These are phyloP conservation scores for Procambarus virginalis DNA, from an alignment of 1,140 invertebrate species.

Conservation along the genomic window DNA sequence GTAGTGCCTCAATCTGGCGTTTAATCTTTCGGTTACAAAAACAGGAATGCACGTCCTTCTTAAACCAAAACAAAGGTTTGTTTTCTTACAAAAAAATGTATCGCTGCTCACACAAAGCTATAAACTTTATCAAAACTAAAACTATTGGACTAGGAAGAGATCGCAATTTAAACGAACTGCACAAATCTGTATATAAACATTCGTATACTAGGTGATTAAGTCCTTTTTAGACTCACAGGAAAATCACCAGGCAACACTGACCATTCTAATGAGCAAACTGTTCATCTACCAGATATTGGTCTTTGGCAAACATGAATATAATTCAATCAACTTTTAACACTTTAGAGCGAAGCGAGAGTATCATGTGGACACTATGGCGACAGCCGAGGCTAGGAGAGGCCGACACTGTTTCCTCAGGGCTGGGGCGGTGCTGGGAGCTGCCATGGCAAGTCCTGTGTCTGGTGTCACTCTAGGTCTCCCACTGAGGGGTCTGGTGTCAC, in stretches of 20 bases:
- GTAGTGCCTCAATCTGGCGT: neutral
- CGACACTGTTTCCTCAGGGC: neutral
- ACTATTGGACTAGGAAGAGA: constrained; percentile 25
- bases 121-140: constrained; percentile 36
- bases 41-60: constrained; percentile 41
- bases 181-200: neutral
- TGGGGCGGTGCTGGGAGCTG: neutral
- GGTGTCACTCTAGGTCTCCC: neutral
- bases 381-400: neutral
- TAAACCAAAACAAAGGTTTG: neutral
- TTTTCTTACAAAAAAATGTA: constrained; percentile 5
- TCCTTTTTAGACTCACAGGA: neutral
- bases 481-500: neutral
- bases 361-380: neutral
- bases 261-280: neutral
- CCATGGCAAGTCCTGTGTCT: neutral
- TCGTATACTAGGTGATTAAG: neutral
- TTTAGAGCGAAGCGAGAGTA: neutral
- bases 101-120: constrained; percentile 28
- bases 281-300: neutral
- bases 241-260: neutral
- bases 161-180: neutral
- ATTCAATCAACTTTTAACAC: neutral
- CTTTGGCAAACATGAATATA: neutral
- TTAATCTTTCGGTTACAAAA: neutral